Evolutionary conservation across 2,888 invertebrate genomes (phyloP), one percentile per base, ranked within the genome.

Genomic region (Hylaea fasciaria): DNA sequence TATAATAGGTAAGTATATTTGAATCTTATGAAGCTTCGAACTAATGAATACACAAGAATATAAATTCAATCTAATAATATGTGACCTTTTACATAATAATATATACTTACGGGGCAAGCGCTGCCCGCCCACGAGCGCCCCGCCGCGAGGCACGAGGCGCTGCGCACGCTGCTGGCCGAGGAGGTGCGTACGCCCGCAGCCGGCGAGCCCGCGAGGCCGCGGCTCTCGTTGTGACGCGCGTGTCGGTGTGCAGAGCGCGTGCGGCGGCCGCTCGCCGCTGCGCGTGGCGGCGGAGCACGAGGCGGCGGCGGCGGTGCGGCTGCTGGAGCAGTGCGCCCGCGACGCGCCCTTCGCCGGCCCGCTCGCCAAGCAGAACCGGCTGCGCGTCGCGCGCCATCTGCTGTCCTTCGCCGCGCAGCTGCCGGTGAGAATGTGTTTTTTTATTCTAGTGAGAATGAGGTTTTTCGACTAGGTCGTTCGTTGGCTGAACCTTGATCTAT

Each of bases 141-240:
- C 45, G 87, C 91, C 66, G 95, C 95, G 0, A 87, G 95, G 29
- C 93, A 94, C 73, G 94, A 95, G 83, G 94, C 95, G 35, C 78
- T 91, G 69, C 86, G 80, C 46, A 77, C 89, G 11, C 69, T 91
- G 66, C 83, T 91, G 17, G 60, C 77, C 7, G 78, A 79, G 37
- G 81, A 84, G 76, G 87, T 87, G 58, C 28, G n/a, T n/a, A 5
- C 22, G 22, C 22, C n/a, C n/a, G n/a, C n/a, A n/a, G n/a, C n/a
- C n/a, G n/a, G n/a, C n/a, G n/a, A 22, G 2, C 22, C 22, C 22
- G 22, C 22, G 3, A 5, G 2, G 5, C 5, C 3, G 5, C 22
- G 5, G 5, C 22, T 3, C 22, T 22, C 5, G 2, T 5, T 22
- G 5, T 22, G 2, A 22, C 37, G n/a, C n/a, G 10, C n/a, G 32